A percentile compares a stretch with the other conserved stretches of the same genome.
Evolutionary conservation across 2,888 invertebrate genomes (phyloP).

Genomic region (Polylopha cassiicola): DNA sequence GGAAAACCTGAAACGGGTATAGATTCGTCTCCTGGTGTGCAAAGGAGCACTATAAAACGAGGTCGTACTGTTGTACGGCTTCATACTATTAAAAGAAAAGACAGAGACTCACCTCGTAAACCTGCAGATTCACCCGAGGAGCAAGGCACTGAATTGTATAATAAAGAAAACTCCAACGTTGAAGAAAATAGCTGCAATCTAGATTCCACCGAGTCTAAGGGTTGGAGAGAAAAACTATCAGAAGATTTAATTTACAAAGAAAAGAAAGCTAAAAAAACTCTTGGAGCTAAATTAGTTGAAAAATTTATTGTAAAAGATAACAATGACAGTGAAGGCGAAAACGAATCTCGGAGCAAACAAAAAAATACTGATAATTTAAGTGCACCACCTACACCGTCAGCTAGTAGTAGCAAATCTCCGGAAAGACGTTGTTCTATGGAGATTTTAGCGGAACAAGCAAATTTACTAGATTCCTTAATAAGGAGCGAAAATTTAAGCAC

Average conservation of each 20-base stretch:
- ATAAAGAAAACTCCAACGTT: conserved; percentile 12
- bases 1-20: conserved; percentile 65
- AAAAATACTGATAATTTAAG: conserved; percentile 26
- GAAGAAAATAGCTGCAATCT: conserved; percentile 18
- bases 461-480: conserved; percentile 71
- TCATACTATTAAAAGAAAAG: conserved; percentile 78
- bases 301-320: conserved; percentile 83
- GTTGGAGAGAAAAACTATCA: conserved; percentile 81
- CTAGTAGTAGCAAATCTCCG: conserved; percentile 40
- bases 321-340: conserved; percentile 43
- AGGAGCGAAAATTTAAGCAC: conserved; percentile 73
- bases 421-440: conserved; percentile 77
- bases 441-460: conserved; percentile 75
- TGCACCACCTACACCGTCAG: conserved; percentile 24
- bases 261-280: conserved; percentile 79
- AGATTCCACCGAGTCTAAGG: conserved; percentile 28
- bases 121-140: conserved; percentile 33
- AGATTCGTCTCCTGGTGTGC: conserved; percentile 56
- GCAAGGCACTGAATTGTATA: neutral
- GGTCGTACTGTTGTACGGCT: conserved; percentile 85
- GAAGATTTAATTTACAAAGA: conserved; percentile 73
- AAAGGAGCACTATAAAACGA: conserved; percentile 80
- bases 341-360: conserved; percentile 19
- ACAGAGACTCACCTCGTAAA: conserved; percentile 67
- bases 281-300: conserved; percentile 86